Evolutionary conservation across 2,888 invertebrate species (phyloP).

Genomic region (Acleris emargana): DNA sequence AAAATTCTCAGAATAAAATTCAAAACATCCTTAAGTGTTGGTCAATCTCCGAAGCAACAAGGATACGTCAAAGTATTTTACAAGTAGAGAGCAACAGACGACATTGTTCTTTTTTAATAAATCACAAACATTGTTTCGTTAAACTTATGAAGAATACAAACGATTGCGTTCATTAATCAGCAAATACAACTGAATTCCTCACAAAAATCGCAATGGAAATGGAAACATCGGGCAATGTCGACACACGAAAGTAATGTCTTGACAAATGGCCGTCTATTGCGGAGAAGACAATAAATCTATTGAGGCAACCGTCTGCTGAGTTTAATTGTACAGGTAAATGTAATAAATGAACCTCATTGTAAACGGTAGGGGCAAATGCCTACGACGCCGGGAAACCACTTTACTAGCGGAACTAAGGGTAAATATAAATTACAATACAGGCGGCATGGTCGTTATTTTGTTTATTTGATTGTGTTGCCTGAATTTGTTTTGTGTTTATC

Average conservation of each 20-base stretch:
- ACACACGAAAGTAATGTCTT: slow-evolving; percentile 17
- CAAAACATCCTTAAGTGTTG: too few relatives aligned
- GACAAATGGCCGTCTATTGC: slow-evolving; percentile 15
- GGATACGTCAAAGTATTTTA: too few relatives aligned
- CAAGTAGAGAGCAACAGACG: too few relatives aligned
- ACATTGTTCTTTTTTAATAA: not conserved
- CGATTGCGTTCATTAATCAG: slow-evolving; percentile 1
- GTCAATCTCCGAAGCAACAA: too few relatives aligned
- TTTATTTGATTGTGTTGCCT: too few relatives aligned
- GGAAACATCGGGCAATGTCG: not conserved
- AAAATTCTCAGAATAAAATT: too few relatives aligned
- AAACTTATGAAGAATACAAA: not conserved
- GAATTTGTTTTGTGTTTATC: too few relatives aligned
- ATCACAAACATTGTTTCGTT: not conserved
- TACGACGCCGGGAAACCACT: not conserved
- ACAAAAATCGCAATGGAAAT: not conserved
- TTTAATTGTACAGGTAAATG: slow-evolving; percentile 17
- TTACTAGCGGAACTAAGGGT: not conserved
- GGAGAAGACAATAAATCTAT: slow-evolving; percentile 4
- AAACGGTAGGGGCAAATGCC: not conserved
- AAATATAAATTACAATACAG: too few relatives aligned
- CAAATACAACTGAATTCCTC: not conserved
- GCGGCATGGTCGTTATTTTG: too few relatives aligned
- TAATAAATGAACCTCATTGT: slow-evolving; percentile 10
- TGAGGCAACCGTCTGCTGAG: not conserved